Base-by-base conservation (phyloP, 2,113 vertebrate genomes). In the Anolis carolinensis region DNA sequence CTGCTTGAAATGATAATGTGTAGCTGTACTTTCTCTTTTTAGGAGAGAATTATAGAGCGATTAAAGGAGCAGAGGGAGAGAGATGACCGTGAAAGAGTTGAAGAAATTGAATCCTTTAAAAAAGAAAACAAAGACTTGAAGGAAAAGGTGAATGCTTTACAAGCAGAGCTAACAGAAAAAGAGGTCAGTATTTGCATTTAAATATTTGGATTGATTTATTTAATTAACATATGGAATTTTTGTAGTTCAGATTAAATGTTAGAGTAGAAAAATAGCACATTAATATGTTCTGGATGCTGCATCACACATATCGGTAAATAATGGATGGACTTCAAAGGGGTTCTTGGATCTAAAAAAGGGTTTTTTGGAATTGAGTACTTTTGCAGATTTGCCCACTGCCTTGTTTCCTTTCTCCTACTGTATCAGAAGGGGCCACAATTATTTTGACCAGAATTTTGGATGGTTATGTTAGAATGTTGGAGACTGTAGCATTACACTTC, bases 31-130 rank as follows among this genome's bases (percentile, higher is more conserved):
- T 65, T 83, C 89, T 71, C 39, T 75, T 72, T 90, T 89, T 92
- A 99, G 98, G 98, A 99, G 93, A 97, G 97, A 95, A 98, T 99
- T 93, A 99, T 99, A 87, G 98, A 99, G 85, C 98, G 96, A 87
- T 96, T 99, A 86, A 98, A 98, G 85, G 98, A 99, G 90, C 98
- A 99, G 88, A 96, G 96, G 79, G 98, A 98, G 55, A 96, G 97
- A 94, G 98, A 98, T 90, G 98, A 99, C 86, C 96, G 97, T 93
- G 97, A 96, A 92, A 97, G 97, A 88, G 93, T 97, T 90, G 98
- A 98, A 94, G 98, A 99, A 96, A 95, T 98, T 74, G 98, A 98
- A 90, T 96, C 96, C 79, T 97, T 97, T 93, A 97, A 98, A 93
- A 98, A 97, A 92, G 99, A 99, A 95, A 99, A 98, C 94, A 98